Percentiles rank a stretch among this genome's conserved stretches.
These are phyloP conservation scores for Drosophila birchii DNA, from an alignment of 2,888 invertebrate species.

Conservation along the genomic window DNA sequence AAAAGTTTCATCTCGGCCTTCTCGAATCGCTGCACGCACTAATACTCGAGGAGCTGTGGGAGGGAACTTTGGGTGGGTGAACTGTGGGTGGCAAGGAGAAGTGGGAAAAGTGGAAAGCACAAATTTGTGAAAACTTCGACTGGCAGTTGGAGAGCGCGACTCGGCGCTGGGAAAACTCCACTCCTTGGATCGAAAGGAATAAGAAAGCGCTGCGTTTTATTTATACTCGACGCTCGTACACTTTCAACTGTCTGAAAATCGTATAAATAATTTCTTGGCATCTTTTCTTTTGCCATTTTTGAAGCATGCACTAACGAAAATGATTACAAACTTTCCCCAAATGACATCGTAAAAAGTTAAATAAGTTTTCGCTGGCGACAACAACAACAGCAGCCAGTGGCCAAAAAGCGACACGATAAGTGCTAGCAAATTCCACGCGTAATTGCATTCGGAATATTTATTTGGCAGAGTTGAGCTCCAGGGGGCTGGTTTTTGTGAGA, in stretches of 20 bases:
- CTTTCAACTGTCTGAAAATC: conserved; percentile 60
- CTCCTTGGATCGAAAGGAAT: conserved; percentile 5
- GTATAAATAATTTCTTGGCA: conserved; percentile 67
- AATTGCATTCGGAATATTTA: conserved; percentile 74
- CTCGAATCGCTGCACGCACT: conserved; percentile 37
- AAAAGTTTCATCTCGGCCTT: conserved; percentile 57
- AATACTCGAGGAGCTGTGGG: conserved; percentile 42
- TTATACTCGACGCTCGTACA: conserved; percentile 52
- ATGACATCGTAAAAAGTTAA: conserved; percentile 79
- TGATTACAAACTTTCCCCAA: conserved; percentile 75
- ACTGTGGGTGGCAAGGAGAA: neutral
- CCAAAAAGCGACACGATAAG: conserved; percentile 60
- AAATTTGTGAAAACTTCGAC: conserved; percentile 39
- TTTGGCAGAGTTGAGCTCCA: conserved; percentile 30
- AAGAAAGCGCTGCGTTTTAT: conserved; percentile 38
- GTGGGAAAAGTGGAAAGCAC: conserved; percentile 20
- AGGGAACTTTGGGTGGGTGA: neutral
- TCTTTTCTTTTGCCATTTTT: conserved; percentile 53
- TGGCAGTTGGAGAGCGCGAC: conserved; percentile 27
- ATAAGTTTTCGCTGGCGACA: conserved; percentile 56
- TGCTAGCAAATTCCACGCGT: conserved; percentile 73
- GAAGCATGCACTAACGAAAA: conserved; percentile 69
- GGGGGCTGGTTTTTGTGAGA: neutral
- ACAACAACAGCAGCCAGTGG: conserved; percentile 36
- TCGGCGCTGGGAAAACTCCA: neutral